A percentile compares a stretch with the other conserved stretches of the same genome.
phyloP scores from a whole-genome alignment of 2,888 invertebrate genomes.

The Trachelus tabidus region DNA sequence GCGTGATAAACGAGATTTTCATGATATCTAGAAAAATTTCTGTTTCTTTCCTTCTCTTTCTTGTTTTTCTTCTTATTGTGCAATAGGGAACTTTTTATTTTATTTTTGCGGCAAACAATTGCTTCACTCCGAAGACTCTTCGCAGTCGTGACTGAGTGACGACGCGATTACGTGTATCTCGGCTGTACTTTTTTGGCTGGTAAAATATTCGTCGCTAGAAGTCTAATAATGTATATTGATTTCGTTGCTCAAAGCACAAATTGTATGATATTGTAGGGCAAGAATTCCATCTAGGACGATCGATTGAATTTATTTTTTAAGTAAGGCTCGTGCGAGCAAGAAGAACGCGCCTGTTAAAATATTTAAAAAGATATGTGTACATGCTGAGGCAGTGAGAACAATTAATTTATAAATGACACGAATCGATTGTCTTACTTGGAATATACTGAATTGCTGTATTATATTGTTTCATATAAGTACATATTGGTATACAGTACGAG shows the following conservation, averaged over 20 bases:
- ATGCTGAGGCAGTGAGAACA: not conserved
- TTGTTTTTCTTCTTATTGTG: not conserved
- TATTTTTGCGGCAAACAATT: not conserved
- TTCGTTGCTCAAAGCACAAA: slow-evolving; percentile 11
- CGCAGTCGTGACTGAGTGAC: not conserved
- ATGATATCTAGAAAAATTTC: not conserved
- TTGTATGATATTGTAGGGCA: slow-evolving; percentile 6
- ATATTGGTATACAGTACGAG: slow-evolving; percentile 3
- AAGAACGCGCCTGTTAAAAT: not conserved
- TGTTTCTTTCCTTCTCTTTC: not conserved
- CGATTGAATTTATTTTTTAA: not conserved
- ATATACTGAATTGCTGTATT: slow-evolving; percentile 13
- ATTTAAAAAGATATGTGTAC: not conserved
- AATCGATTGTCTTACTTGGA: not conserved
- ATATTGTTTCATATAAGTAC: slow-evolving; percentile 28
- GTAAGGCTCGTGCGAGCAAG: too few relatives aligned
- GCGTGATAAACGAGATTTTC: not conserved
- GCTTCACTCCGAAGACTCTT: not conserved
- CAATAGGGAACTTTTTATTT: not conserved
- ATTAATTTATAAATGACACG: not conserved
- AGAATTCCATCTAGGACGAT: too few relatives aligned
- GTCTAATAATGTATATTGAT: slow-evolving; percentile 3
- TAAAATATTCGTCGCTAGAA: not conserved
- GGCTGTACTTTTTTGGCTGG: not conserved
- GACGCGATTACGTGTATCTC: not conserved